Percentiles rank a stretch among this genome's conserved stretches.
Evolutionary conservation across 2,888 invertebrate species (phyloP).

Genomic region (Ernsta delagoae): DNA sequence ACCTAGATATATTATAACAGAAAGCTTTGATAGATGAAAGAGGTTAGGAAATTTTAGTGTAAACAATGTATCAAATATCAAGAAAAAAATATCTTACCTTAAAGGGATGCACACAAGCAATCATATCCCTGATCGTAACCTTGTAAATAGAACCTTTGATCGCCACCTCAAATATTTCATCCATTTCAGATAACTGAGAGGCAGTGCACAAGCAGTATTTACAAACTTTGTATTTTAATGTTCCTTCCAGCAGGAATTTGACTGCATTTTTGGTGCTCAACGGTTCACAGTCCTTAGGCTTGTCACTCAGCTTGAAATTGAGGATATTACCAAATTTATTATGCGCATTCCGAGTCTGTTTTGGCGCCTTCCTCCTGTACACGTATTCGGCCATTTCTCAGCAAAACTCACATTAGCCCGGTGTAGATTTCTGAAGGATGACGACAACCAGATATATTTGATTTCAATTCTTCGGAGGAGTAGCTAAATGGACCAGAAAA

Average conservation of each 20-base stretch:
- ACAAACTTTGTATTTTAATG: conserved; percentile 63
- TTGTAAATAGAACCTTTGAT: conserved; percentile 60
- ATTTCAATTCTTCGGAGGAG: no score
- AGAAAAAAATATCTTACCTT: conserved; percentile 63
- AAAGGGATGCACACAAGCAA: conserved; percentile 72
- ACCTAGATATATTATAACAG: no score
- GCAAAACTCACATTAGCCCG: background rate
- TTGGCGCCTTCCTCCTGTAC: conserved; percentile 24
- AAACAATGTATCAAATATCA: no score
- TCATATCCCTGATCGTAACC: conserved; percentile 68
- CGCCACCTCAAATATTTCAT: conserved; percentile 65
- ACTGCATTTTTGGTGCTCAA: conserved; percentile 67
- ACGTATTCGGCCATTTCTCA: conserved; percentile 21
- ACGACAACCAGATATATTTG: background rate
- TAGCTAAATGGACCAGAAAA: background rate
- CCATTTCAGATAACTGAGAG: conserved; percentile 60
- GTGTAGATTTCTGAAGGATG: background rate
- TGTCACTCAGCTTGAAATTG: conserved; percentile 1
- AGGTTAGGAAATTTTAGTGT: no score
- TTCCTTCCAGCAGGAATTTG: conserved; percentile 64
- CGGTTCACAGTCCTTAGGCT: conserved; percentile 39
- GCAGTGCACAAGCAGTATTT: conserved; percentile 66
- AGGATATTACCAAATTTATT: background rate
- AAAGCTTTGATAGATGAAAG: no score
- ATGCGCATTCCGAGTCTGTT: conserved; percentile 22